Evolutionary conservation across 2,113 vertebrate species (phyloP).

Genomic region (Sylvietta virens): DNA sequence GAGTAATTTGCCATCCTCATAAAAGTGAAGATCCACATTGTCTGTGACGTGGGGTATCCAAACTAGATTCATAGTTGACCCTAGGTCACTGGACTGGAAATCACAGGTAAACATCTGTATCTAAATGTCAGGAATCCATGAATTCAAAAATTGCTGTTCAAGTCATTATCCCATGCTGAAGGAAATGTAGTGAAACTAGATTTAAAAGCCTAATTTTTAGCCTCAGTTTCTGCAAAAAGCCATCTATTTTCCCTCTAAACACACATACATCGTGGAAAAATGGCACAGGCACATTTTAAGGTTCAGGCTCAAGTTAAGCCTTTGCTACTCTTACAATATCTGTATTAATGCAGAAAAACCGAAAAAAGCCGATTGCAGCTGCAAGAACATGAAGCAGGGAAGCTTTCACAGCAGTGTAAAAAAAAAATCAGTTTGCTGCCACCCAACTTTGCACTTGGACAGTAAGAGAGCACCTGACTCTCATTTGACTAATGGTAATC

Average conservation of each 20-base stretch:
- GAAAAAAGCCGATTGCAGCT: not conserved
- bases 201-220: not conserved
- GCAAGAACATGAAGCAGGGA: not conserved
- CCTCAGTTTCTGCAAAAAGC: not conserved
- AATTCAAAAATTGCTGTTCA: not conserved
- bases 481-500: conserved; percentile 2
- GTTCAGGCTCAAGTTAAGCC: not conserved
- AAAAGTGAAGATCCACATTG: not conserved
- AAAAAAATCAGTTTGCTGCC: not conserved
- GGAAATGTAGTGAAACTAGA: not conserved
- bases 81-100: not conserved
- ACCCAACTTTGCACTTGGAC: not conserved
- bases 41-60: not conserved
- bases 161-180: not conserved
- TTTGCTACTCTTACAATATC: not conserved
- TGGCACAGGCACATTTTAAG: not conserved
- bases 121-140: not conserved
- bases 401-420: not conserved
- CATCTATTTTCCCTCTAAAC: not conserved
- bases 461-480: conserved; percentile 25
- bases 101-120: not conserved
- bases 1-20: not conserved
- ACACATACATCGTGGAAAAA: not conserved
- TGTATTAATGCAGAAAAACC: not conserved
- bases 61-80: not conserved